Evolutionary conservation across 2,797 vertebrate genomes (phyloP).

Genomic region (Thalassophryne amazonica): DNA sequence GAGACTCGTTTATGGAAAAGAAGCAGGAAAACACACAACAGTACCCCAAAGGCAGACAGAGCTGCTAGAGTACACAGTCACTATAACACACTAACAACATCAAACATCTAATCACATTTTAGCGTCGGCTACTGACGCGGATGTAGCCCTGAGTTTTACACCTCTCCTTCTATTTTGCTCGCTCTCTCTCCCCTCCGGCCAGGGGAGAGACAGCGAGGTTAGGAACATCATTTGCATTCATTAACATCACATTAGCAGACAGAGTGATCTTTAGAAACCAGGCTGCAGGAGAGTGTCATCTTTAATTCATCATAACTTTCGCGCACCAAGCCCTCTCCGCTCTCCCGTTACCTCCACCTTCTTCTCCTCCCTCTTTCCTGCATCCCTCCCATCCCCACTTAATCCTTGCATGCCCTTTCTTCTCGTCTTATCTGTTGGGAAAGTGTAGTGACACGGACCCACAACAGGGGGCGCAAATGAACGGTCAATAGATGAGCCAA

Average conservation of each 20-base stretch:
- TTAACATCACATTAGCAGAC: constrained; percentile 81
- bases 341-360: constrained; percentile 28
- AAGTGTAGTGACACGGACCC: too few relatives aligned
- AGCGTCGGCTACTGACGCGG: constrained; percentile 2
- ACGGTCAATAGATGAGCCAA: too few relatives aligned
- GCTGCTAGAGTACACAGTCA: constrained; percentile 12
- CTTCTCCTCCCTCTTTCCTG: constrained; percentile 6
- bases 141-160: constrained; percentile 1
- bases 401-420: not conserved
- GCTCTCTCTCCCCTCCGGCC: constrained; percentile 43
- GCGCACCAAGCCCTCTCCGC: constrained; percentile 7
- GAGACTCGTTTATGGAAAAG: constrained; percentile 8
- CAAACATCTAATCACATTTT: constrained; percentile 22
- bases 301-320: constrained; percentile 79
- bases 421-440: not conserved
- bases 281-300: constrained; percentile 75
- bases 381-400: not conserved
- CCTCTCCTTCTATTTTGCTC: constrained; percentile 5
- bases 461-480: too few relatives aligned
- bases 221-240: constrained; percentile 80
- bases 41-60: constrained; percentile 10
- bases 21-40: constrained; percentile 11
- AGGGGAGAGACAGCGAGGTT: constrained; percentile 71
- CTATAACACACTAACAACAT: constrained; percentile 2
- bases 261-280: constrained; percentile 78